These are phyloP conservation scores for Drosophila tsacasi DNA, from an alignment of 1,140 invertebrate species.

Conservation along the genomic window DNA sequence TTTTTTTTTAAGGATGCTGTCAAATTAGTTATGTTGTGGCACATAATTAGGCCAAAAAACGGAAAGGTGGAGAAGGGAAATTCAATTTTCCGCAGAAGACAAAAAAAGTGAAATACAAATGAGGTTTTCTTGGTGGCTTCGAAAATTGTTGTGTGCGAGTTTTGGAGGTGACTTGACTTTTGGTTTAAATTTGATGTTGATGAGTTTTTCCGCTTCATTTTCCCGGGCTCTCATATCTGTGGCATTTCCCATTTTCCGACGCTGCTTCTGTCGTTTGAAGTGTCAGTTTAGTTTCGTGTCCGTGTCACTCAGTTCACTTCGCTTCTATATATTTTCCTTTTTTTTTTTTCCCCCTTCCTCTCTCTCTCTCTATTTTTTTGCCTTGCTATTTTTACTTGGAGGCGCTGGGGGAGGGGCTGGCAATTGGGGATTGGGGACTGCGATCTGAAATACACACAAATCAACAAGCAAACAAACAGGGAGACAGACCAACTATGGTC, in stretches of 20 bases:
- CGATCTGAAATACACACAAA: conserved; percentile 57
- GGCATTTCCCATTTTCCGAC: conserved; percentile 47
- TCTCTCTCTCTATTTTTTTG: not conserved
- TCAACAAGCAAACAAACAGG: conserved; percentile 53
- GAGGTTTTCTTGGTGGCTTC: conserved; percentile 35
- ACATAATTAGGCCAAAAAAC: conserved; percentile 49
- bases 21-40: conserved; percentile 45
- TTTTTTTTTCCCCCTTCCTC: not conserved
- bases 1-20: conserved; percentile 10
- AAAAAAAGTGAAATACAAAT: conserved; percentile 44
- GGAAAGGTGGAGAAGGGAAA: conserved; percentile 42
- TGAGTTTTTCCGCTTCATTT: conserved; percentile 65
- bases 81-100: conserved; percentile 56
- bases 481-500: conserved; percentile 39
- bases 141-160: conserved; percentile 26
- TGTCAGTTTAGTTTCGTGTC: conserved; percentile 79
- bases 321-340: conserved; percentile 31
- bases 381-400: conserved; percentile 1
- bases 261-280: conserved; percentile 70
- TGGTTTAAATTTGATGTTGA: conserved; percentile 57
- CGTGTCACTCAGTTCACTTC: conserved; percentile 73
- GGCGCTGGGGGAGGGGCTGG: not conserved
- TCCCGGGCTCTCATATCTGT: conserved; percentile 36
- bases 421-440: conserved; percentile 13
- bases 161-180: conserved; percentile 48